Evolutionary conservation across 2,888 invertebrate species (phyloP).

Genomic region (Chromoteleia sp.): DNA sequence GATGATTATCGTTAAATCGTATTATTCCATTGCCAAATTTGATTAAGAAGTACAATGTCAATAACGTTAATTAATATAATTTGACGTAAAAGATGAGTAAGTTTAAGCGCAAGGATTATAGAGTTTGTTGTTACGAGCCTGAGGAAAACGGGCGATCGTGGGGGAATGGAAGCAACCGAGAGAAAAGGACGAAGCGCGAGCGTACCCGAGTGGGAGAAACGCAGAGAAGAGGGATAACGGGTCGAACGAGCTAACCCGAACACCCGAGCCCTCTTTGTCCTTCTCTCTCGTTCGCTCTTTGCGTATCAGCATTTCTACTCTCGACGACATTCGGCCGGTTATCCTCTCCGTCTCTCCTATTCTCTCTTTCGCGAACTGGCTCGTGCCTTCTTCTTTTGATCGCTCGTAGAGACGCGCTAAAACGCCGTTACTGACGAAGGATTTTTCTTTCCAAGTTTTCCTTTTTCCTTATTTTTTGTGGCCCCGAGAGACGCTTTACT

Average conservation of each 20-base stretch:
- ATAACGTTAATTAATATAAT: no score
- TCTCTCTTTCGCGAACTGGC: slow-evolving; percentile 30
- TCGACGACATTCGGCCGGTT: slow-evolving; percentile 57
- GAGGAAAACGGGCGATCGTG: slow-evolving; percentile 37
- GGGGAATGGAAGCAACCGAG: slow-evolving; percentile 46
- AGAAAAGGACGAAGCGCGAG: slow-evolving; percentile 51
- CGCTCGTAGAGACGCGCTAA: slow-evolving; percentile 59
- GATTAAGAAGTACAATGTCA: no score
- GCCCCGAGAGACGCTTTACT: slow-evolving; percentile 50
- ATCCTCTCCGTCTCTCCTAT: slow-evolving; percentile 54
- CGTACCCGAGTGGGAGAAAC: slow-evolving; percentile 43
- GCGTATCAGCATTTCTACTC: slow-evolving; percentile 51
- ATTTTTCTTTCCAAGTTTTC: slow-evolving; percentile 64
- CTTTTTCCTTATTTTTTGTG: slow-evolving; percentile 57
- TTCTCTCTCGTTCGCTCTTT: slow-evolving; percentile 55
- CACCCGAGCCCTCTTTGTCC: slow-evolving; percentile 75
- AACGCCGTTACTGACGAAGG: slow-evolving; percentile 65
- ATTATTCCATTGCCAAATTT: no score
- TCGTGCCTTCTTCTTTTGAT: slow-evolving; percentile 50
- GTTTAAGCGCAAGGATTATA: slow-evolving; percentile 1
- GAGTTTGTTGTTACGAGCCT: slow-evolving; percentile 14
- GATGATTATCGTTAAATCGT: no score
- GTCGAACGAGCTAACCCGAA: slow-evolving; percentile 85
- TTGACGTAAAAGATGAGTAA: background rate
- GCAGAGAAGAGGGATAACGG: slow-evolving; percentile 82